phyloP scores from a whole-genome alignment of 2,797 vertebrate genomes.

The Pygocentrus nattereri region DNA sequence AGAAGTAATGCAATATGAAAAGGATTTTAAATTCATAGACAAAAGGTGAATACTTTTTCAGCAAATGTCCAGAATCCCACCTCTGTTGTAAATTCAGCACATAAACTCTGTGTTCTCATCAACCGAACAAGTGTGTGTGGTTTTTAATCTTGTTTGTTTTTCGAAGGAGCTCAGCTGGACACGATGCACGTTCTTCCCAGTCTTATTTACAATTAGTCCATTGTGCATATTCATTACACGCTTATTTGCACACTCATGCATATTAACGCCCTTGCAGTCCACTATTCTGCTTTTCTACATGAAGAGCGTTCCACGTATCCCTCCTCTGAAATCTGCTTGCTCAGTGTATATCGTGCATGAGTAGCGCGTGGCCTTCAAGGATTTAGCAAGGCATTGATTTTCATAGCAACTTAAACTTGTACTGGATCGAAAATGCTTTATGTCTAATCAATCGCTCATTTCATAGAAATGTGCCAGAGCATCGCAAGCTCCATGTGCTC shows the following conservation, averaged over 20 bases:
- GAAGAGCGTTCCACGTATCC: background rate
- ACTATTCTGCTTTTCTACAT: background rate
- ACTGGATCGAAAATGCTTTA: conserved; percentile 6
- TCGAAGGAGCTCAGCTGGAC: conserved; percentile 9
- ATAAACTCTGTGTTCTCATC: background rate
- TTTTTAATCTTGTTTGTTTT: conserved; percentile 4
- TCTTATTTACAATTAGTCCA: conserved; percentile 21
- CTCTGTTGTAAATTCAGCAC: background rate
- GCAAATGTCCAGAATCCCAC: background rate
- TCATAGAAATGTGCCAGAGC: background rate
- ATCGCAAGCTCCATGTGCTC: background rate
- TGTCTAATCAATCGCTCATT: conserved; percentile 20
- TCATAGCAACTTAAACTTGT: conserved; percentile 9
- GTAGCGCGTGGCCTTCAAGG: background rate
- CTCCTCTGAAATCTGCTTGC: background rate
- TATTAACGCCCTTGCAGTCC: background rate
- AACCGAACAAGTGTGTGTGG: background rate
- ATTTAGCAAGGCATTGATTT: conserved; percentile 1
- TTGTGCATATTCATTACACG: conserved; percentile 20
- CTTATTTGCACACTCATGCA: conserved; percentile 19
- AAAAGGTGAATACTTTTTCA: background rate
- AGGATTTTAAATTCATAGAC: background rate
- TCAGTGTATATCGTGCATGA: background rate
- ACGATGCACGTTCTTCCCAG: background rate
- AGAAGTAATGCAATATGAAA: background rate